Percentiles rank a stretch among this genome's conserved stretches.
Evolutionary conservation across 30 jellyfish, hydroid and myxozoan genomes (phyloP).

Genomic region (Chrysaora quinquecirrha): DNA sequence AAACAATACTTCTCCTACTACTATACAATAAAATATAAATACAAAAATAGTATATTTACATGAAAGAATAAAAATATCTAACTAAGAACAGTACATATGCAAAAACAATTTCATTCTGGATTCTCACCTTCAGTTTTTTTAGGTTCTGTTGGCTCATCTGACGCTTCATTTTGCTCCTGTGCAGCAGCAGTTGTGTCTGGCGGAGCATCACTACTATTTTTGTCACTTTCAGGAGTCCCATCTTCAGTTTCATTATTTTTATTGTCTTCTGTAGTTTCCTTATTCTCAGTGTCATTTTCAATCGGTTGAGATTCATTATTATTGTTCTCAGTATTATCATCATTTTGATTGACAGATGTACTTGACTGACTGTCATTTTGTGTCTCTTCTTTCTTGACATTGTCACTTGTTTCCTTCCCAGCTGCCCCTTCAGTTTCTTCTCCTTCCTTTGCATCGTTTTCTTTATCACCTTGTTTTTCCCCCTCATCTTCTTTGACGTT

Average conservation of each 20-base stretch:
- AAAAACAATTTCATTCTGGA: not conserved
- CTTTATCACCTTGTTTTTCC: not conserved
- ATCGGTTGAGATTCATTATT: not conserved
- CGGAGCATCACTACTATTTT: slow-evolving; percentile 1
- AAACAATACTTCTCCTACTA: no score
- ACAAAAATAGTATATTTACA: slow-evolving; percentile 23
- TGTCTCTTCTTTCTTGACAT: not conserved
- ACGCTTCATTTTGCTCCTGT: not conserved
- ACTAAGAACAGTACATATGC: not conserved
- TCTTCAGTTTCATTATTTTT: not conserved
- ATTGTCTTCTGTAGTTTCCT: not conserved
- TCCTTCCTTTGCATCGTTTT: not conserved
- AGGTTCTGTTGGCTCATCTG: not conserved
- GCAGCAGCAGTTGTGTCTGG: not conserved
- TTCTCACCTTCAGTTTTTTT: slow-evolving; percentile 22
- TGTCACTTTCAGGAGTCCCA: not conserved
- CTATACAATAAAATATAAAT: not conserved
- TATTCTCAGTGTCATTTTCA: not conserved
- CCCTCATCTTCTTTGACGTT: no score
- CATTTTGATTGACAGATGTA: not conserved
- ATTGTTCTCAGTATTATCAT: not conserved
- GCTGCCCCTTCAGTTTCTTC: slow-evolving; percentile 2
- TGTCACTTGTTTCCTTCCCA: not conserved
- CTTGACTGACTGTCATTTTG: not conserved
- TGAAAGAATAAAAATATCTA: not conserved